Base-by-base conservation (phyloP, 1,140 invertebrate genomes). In the Caerostris darwini region DNA sequence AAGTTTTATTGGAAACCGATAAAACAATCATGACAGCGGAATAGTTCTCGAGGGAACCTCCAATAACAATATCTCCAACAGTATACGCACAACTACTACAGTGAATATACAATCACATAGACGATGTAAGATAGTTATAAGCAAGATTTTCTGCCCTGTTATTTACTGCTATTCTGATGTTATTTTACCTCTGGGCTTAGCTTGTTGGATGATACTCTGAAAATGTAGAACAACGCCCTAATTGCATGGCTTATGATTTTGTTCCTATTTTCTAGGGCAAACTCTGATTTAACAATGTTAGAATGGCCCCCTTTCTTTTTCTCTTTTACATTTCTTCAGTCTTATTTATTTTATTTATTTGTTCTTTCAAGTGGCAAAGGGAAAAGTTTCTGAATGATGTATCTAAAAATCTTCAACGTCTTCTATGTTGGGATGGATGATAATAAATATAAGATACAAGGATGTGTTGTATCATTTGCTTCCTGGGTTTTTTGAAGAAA, bases 1-100 rank as follows among this genome's bases (percentile, higher is more conserved):
- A 19, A 85, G 54, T 90, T 71, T 90, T 90, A 90, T 90, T 71
- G 88, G 69, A 90, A 90, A 56, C 88, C 88, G 69, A 90, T 90
- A 90, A 90, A 90, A 61, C 88, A 90, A 90, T 90, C 88, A 90
- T 50, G 61, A 54, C 57, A 58, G 54, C 61, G 57, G 53, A 67
- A 19, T 7, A 90, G 54, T 90, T 56, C 88, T 54, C 12, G 5
- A 19, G 69, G 69, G 88, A 90, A 8, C 83, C 17, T 77, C 54
- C 88, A 56, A 90, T 90, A 90, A 90, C 67, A 90, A 90, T 69
- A 59, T 85, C 83, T 58, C 83, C 50, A 58, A 57, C 56, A 57
- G n/a, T 85, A 34, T 34, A 7, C 54, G n/a, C 56, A 69, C 17
- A 34, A 34, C 34, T 12, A n/a, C 53, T 83, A 58, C 7, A 34